Base-by-base conservation (phyloP, 2,113 vertebrate genomes). In the Tragulus kanchil region DNA sequence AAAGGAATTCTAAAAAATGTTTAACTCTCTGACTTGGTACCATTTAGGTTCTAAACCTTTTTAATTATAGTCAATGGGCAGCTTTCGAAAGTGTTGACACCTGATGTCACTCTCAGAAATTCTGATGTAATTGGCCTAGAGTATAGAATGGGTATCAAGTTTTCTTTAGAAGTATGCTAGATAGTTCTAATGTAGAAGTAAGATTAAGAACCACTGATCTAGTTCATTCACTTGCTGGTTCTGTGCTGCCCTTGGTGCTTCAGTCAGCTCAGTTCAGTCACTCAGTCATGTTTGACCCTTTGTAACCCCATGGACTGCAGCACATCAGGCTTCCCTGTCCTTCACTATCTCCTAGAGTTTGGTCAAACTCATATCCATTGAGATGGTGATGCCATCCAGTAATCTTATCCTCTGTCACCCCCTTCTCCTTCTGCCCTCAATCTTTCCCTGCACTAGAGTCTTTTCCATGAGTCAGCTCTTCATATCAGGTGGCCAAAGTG, bases 1-100 rank as follows among this genome's bases (percentile, higher is more conserved):
- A n/a, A n/a, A n/a, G n/a, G n/a, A n/a, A n/a, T n/a, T n/a, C n/a
- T n/a, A n/a, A n/a, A n/a, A n/a, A n/a, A n/a, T n/a, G n/a, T n/a
- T n/a, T n/a, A n/a, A 65, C 23, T 62, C 17, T 28, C 58, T 91
- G 52, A 73, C 71, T 69, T n/a, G 26, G 19, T 95, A 61, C 31
- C 28, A 26, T 91, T 88, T 69, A 94, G 15, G 8, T 90, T 89
- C 23, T 89, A 59, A 92, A 65, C 45, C 25, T 48, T 97, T 52
- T 5, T 77, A 45, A 50, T 65, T 82, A 26, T 83, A 90, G 8
- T 45, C 36, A 83, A 36, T 36, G 36, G 36, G 2, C 36, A 36
- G 36, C 36, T 36, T 36, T 36, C 36, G 36, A 36, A 36, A 36
- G 36, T 36, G 36, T 36, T 36, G 36, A 36, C 36, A 36, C 36